Base-by-base conservation (phyloP, 2,888 invertebrate species). In the Cecidostiba fungosa region DNA sequence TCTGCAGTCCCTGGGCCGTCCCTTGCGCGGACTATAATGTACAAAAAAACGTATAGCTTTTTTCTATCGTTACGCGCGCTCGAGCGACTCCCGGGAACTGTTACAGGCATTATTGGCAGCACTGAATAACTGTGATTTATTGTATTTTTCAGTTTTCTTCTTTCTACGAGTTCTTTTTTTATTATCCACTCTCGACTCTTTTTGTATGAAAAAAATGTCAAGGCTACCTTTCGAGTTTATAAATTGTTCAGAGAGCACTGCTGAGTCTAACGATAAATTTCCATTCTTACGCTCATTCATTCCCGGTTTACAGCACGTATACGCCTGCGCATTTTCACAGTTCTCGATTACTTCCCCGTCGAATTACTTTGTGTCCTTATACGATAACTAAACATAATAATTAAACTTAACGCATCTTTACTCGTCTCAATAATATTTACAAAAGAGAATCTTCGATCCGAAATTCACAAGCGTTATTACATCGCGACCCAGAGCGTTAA, bases 81-180 rank as follows among this genome's bases (percentile, higher is more conserved):
- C 69, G 69, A 85, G 85, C 26, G 83, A 85, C 83, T 62, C 82
- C 77, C 62, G 88, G 88, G 87, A n/a, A 88, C 88, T 87, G 62
- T 91, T 90, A 90, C 92, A 93, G 92, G 92, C 92, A 92, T 92
- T 91, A 92, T 92, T 93, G 93, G 93, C 93, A 93, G 93, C 92
- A 91, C 91, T 91, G 91, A 91, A 91, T 92, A 90, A 90, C 89
- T 90, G 89, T 90, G 86, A 88, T 88, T 88, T 88, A 88, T 84
- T 88, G 81, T 88, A 86, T 87, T 88, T 59, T 59, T 88, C 79
- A 80, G 85, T 88, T 86, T 82, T 82, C 43, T 78, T 80, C 76
- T 89, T 87, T 78, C 54, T 23, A 6, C 54, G 54, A 59, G 54
- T 84, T 70, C 85, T 43, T 77, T 73, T 84, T 80, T 70, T 10